phyloP scores from a whole-genome alignment of 1,140 invertebrate genomes.

The Lordiphosa mommai region DNA sequence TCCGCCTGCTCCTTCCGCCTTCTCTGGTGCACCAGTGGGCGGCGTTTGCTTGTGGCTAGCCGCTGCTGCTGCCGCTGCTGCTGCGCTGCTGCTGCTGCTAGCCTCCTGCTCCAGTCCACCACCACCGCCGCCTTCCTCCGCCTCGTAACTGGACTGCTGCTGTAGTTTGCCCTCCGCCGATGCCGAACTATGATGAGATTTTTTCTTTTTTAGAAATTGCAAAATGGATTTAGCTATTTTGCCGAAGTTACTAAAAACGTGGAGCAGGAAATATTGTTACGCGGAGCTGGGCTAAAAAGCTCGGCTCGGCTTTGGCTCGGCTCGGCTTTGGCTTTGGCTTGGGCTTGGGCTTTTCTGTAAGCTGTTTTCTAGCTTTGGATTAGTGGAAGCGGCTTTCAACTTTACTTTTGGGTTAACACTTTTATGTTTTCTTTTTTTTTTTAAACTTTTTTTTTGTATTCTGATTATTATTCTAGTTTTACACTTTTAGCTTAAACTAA shows the following conservation, averaged over 20 bases:
- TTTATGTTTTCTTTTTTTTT: constrained; percentile 10
- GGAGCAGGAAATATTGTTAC: constrained; percentile 41
- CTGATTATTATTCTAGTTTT: constrained; percentile 56
- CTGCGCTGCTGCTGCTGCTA: constrained; percentile 49
- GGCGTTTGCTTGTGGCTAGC: constrained; percentile 9
- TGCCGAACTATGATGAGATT: constrained; percentile 73
- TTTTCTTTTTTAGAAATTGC: constrained; percentile 79
- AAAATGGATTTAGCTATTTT: constrained; percentile 80
- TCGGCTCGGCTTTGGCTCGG: constrained; percentile 9
- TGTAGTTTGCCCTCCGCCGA: constrained; percentile 60
- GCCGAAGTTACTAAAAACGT: constrained; percentile 60
- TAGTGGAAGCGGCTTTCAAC: constrained; percentile 25
- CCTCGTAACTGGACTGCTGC: constrained; percentile 72
- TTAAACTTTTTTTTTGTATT: constrained; percentile 9
- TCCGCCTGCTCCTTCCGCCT: constrained; percentile 11
- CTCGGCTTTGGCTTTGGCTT: constrained; percentile 19
- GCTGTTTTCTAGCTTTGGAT: constrained; percentile 7
- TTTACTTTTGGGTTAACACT: constrained; percentile 19
- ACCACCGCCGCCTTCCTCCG: constrained; percentile 64
- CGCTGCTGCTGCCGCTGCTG: constrained; percentile 21
- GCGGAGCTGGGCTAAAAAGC: constrained; percentile 20
- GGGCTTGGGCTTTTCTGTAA: constrained; percentile 10
- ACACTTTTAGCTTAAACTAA: constrained; percentile 73
- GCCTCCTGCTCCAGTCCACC: constrained; percentile 54
- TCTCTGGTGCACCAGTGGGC: constrained; percentile 5